These are phyloP conservation scores for Hydrophis major DNA, from an alignment of 2,797 vertebrate genomes.

Conservation along the genomic window DNA sequence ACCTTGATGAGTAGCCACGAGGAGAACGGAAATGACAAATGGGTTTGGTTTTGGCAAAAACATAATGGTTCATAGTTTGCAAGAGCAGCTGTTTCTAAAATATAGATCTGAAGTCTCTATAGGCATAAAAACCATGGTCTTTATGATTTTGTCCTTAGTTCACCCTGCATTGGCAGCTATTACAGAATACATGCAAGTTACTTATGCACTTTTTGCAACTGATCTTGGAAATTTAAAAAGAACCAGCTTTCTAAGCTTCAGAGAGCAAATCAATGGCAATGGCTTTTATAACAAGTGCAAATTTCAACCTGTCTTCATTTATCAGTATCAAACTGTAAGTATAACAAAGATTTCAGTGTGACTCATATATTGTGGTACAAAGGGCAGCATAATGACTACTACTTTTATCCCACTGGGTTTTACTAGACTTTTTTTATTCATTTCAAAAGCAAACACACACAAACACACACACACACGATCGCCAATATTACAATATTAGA, in stretches of 20 bases:
- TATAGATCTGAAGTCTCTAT: conserved; percentile 15
- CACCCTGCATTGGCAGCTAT: conserved; percentile 12
- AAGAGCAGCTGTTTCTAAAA: conserved; percentile 17
- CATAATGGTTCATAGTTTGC: conserved; percentile 24
- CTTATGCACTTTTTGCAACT: neutral
- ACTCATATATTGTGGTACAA: neutral
- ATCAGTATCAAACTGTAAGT: neutral
- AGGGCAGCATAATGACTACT: neutral
- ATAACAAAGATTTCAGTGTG: neutral
- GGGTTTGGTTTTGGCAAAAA: conserved; percentile 34
- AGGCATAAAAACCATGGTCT: conserved; percentile 3
- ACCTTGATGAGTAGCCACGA: conserved; percentile 32
- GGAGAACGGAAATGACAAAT: conserved; percentile 36
- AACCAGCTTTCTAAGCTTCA: neutral
- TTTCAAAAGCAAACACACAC: neutral
- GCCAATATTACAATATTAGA: neutral
- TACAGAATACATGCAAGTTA: neutral
- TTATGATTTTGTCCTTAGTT: conserved; percentile 25
- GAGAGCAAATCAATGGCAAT: neutral
- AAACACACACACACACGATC: neutral
- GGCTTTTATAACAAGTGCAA: neutral
- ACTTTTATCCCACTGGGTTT: neutral
- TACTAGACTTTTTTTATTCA: neutral
- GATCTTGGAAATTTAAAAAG: neutral
- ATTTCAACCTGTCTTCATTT: neutral